phyloP scores from a whole-genome alignment of 2,888 invertebrate genomes.

The Perdita meconis region DNA sequence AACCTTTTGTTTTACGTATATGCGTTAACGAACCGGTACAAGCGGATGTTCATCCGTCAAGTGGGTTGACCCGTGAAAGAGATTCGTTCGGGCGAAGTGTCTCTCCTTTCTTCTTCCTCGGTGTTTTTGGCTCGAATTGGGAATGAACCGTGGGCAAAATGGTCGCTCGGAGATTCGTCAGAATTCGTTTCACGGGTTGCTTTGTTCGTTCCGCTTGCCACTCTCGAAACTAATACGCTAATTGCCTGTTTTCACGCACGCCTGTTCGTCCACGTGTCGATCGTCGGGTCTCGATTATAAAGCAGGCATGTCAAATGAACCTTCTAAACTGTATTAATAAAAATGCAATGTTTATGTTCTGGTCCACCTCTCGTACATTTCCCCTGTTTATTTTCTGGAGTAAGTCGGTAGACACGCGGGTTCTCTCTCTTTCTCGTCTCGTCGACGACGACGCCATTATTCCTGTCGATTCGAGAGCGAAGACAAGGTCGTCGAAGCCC shows the following conservation, averaged over 20 bases:
- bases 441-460: background rate
- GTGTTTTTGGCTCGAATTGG: background rate
- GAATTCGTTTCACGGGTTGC: slow-evolving; percentile 51
- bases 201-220: slow-evolving; percentile 54
- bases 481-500: slow-evolving; percentile 6
- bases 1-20: slow-evolving; percentile 53
- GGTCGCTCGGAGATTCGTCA: background rate
- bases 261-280: slow-evolving; percentile 26
- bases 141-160: background rate
- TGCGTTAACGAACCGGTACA: slow-evolving; percentile 46
- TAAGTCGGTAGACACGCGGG: slow-evolving; percentile 35
- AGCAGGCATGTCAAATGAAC: slow-evolving; percentile 68
- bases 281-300: slow-evolving; percentile 49
- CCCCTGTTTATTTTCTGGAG: slow-evolving; percentile 62
- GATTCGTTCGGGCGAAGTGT: slow-evolving; percentile 5
- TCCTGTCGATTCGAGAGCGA: background rate
- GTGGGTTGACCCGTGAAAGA: slow-evolving; percentile 46
- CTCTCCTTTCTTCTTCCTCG: background rate
- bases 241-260: slow-evolving; percentile 39
- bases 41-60: slow-evolving; percentile 47
- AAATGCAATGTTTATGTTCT: slow-evolving; percentile 79
- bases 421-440: background rate
- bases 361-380: slow-evolving; percentile 76
- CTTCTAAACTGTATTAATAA: slow-evolving; percentile 77
- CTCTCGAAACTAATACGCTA: slow-evolving; percentile 27